These are phyloP conservation scores for Lates japonicus DNA, from an alignment of 2,797 vertebrate species.

Conservation along the genomic window DNA sequence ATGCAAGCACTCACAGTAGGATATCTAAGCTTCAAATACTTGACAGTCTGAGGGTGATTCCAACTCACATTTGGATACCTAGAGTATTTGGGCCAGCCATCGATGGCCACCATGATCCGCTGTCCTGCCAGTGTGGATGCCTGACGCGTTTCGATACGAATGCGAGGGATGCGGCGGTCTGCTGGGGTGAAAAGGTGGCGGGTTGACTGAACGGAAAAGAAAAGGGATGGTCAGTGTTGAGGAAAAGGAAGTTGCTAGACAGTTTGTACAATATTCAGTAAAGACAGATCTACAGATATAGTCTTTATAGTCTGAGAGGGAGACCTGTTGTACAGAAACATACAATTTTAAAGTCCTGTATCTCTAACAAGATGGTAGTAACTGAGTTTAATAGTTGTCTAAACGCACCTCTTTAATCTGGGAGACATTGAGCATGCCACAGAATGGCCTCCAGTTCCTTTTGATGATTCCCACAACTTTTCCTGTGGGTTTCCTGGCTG, in stretches of 20 bases:
- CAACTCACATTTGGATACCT: constrained; percentile 96
- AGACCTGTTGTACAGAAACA: neutral
- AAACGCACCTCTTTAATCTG: constrained; percentile 89
- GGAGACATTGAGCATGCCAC: constrained; percentile 95
- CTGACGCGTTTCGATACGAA: constrained; percentile 97
- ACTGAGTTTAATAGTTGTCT: neutral
- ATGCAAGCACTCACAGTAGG: neutral
- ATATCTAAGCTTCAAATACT: neutral
- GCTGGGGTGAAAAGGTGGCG: constrained; percentile 97
- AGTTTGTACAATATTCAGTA: neutral
- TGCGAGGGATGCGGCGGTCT: constrained; percentile 94
- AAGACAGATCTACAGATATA: neutral
- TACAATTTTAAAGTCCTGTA: neutral
- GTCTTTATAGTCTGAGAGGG: neutral
- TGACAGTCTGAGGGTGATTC: neutral
- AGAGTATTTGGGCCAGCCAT: constrained; percentile 97
- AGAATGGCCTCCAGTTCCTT: constrained; percentile 96
- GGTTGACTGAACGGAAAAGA: constrained; percentile 86
- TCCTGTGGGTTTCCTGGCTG: constrained; percentile 90
- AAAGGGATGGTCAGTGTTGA: neutral
- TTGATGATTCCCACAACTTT: constrained; percentile 97
- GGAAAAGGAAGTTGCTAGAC: neutral
- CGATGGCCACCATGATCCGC: constrained; percentile 97
- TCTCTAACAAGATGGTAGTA: neutral
- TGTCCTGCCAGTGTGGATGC: constrained; percentile 90